Evolutionary conservation across 2,797 vertebrate genomes (phyloP), one percentile per base, ranked within the genome.

Genomic region (Spheniscus humboldti): DNA sequence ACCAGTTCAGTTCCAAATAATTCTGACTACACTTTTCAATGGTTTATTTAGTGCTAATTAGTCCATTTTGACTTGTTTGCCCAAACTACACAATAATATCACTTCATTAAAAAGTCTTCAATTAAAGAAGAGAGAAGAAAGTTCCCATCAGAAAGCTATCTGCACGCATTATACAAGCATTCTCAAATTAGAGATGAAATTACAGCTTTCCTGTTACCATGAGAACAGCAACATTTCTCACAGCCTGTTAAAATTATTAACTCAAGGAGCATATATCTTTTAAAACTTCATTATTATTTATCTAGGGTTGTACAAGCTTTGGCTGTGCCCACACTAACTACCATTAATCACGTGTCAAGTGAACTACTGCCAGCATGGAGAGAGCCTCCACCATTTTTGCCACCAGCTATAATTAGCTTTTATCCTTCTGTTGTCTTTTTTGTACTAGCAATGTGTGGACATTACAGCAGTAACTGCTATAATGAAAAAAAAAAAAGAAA

Each of bases 211-310:
- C 81, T 83, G 97, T 98, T 98, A 92, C 98, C 97, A 98, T 98
- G 98, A 98, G 98, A 98, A 98, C 97, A 93, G 80, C 82, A 72
- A 80, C 78, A 72, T 97, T 96, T 96, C 94, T 96, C 89, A 59
- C 52, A 31, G 89, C 89, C 95, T 88, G 86, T 95, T 98, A 90
- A 92, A 97, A 98, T 97, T 97, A 97, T 98, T 96, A 97, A 97
- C 96, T 97, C 90, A 48, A 93, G 92, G 95, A 97, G 47, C 94
- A 95, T 94, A 76, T 93, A 95, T 97, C 83, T 97, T 96, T 96
- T 94, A 80, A 95, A 96, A 97, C 57, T 90, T 94, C 76, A 57
- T 90, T 89, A 72, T 97, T 98, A 97, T 97, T 98, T 98, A 93
- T 95, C 83, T 86, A 66, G 90, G 85, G 45, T 55, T 97, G 79